Base-by-base conservation (phyloP, 2,888 invertebrate genomes). In the Diaphora mendica region DNA sequence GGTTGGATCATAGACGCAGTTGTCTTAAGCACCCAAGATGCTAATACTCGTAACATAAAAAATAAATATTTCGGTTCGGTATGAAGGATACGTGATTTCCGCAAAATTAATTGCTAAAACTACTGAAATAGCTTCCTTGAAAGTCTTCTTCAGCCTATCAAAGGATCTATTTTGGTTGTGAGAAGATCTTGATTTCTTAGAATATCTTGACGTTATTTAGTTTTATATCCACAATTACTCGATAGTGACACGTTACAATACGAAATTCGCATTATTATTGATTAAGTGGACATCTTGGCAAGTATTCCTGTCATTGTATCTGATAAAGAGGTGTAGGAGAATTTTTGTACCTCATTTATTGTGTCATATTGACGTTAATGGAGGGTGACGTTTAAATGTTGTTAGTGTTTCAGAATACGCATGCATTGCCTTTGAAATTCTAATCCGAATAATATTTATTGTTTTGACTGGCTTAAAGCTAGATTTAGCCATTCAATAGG, bases 241-340 rank as follows among this genome's bases (percentile, higher is more conserved):
- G 73, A 75, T 74, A 71, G 59, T 72, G 39, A 64, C 48, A 78
- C 62, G 73, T 78, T 73, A 81, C 71, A 77, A 71, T 76, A 69
- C 64, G 65, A 73, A 67, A 79, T 73, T 77, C 68, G 55, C 76
- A 78, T 77, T 80, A 85, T 74, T 70, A n/a, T 71, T 75, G 82
- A 84, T 84, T 77, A 79, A 79, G 66, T 78, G 77, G 77, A 64
- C 71, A 82, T 85, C 83, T 87, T 89, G 88, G 86, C 88, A 87
- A 82, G 78, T 81, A 77, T 82, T 78, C 77, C 59, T 76, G 77
- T 74, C 74, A 84, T 86, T 82, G 80, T 80, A 80, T 77, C 77
- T 74, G 68, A 64, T 73, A 72, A 69, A 74, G 55, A 77, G 68
- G 66, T 62, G 73, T 74, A 75, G 71, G 76, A 78, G 74, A 74